Base-by-base conservation (phyloP, 2,797 vertebrate species). In the Haliaeetus albicilla region DNA sequence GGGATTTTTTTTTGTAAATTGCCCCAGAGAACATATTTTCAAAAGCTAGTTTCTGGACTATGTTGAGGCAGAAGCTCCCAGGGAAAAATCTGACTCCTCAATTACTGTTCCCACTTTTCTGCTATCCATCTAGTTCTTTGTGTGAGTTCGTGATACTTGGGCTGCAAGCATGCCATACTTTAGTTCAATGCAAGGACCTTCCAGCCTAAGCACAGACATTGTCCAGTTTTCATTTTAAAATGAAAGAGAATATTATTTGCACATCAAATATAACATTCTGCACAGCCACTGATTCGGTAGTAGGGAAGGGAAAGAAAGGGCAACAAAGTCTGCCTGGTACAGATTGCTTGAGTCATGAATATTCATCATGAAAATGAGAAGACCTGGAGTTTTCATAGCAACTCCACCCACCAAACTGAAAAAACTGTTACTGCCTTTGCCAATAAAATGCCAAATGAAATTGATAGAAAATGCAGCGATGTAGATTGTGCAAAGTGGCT, bases 281-380 rank as follows among this genome's bases (percentile, higher is more conserved):
- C 94, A 79, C 49, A 82, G 95, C 94, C 87, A 81, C 91, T 95
- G 65, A 77, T 96, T 95, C 75, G 70, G 87, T 89, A 95, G 95
- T 65, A 96, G 79, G 91, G 93, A 97, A 75, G 93, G 94, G 95
- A 96, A 95, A 95, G 89, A 92, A 88, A 96, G 63, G 95, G 91
- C 94, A 95, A 77, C 76, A 90, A 96, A 98, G 79, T 97, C 96
- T 98, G 95, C 96, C 95, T 97, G 79, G 59, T 96, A 92, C 97
- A 96, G 96, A 93, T 97, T 98, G 96, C 94, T 95, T 82, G 91
- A 94, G 93, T 96, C 89, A 96, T 97, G 96, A 98, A 97, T 98
- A 98, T 97, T 98, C 97, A 97, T 96, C 61, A 88, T 57, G 65
- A 84, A 87, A 97, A 96, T 81, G 73, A 95, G 96, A 96, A 95